Percentiles rank a stretch among this genome's conserved stretches.
These are phyloP conservation scores for Linnaemya vulpina DNA, from an alignment of 2,888 invertebrate species.

Conservation along the genomic window DNA sequence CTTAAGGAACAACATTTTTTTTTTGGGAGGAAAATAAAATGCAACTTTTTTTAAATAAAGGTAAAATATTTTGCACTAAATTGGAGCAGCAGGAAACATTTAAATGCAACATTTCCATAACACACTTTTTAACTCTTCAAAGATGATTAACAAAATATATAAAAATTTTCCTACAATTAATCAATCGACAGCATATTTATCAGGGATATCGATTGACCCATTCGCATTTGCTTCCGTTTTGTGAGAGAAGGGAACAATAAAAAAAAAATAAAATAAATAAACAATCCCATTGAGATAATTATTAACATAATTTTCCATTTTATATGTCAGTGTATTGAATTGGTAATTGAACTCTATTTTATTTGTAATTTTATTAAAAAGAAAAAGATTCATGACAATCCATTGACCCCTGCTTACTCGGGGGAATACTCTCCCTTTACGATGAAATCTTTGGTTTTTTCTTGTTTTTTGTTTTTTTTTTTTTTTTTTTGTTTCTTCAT, in stretches of 20 bases:
- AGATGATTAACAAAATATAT: too few relatives aligned
- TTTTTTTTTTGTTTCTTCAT: too few relatives aligned
- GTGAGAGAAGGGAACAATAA: background rate
- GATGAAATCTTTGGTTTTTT: conserved; percentile 20
- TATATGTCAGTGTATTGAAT: conserved; percentile 1
- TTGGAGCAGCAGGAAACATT: too few relatives aligned
- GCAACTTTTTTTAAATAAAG: too few relatives aligned
- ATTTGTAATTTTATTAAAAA: conserved; percentile 44
- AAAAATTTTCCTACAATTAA: too few relatives aligned
- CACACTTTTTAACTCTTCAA: too few relatives aligned
- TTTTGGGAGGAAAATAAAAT: too few relatives aligned
- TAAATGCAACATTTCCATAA: too few relatives aligned
- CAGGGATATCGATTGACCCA: background rate
- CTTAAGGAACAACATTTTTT: too few relatives aligned
- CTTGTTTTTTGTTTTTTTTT: too few relatives aligned
- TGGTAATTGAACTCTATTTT: conserved; percentile 1
- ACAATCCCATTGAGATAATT: background rate
- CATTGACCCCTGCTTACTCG: conserved; percentile 56
- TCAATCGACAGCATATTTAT: background rate
- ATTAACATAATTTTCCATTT: conserved; percentile 39
- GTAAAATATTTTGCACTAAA: too few relatives aligned
- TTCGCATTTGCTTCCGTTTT: conserved; percentile 1
- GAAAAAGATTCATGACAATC: conserved; percentile 58
- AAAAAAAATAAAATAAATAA: conserved; percentile 18
- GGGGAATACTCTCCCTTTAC: conserved; percentile 12